Conservation (phyloP, 2,113 vertebrate species). For the Poeciliopsis prolifica region DNA sequence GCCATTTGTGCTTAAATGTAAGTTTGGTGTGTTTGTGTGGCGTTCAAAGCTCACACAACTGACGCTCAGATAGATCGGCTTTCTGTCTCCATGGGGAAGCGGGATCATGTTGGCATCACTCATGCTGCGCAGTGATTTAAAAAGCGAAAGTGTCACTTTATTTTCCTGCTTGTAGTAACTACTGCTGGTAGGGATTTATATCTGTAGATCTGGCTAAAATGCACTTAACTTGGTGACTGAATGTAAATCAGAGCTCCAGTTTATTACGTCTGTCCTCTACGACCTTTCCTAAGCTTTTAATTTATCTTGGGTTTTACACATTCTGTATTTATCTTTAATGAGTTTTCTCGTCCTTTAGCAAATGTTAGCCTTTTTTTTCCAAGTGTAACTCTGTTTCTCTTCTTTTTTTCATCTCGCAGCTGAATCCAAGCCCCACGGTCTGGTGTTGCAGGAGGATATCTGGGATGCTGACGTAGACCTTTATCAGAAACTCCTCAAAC, state of each 20-base stretch:
- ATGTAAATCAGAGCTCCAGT: no score
- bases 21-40: conserved; percentile 57
- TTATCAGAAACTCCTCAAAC: conserved; percentile 88
- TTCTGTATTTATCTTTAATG: background rate
- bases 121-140: background rate
- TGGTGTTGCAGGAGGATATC: conserved; percentile 88
- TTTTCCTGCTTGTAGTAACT: background rate
- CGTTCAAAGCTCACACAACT: background rate
- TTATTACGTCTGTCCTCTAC: background rate
- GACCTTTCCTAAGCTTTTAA: background rate
- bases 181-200: background rate
- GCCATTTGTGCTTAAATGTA: conserved; percentile 96
- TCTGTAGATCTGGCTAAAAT: no score
- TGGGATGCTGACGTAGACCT: conserved; percentile 95
- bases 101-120: background rate
- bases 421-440: conserved; percentile 86
- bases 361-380: background rate
- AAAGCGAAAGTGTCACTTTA: background rate
- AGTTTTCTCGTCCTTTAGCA: background rate
- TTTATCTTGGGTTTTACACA: background rate
- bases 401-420: conserved; percentile 63
- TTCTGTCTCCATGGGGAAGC: background rate
- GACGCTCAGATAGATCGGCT: background rate
- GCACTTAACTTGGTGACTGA: no score
- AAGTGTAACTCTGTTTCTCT: background rate